phyloP scores from a whole-genome alignment of 2,888 invertebrate species.

The Patella ulyssiponensis region DNA sequence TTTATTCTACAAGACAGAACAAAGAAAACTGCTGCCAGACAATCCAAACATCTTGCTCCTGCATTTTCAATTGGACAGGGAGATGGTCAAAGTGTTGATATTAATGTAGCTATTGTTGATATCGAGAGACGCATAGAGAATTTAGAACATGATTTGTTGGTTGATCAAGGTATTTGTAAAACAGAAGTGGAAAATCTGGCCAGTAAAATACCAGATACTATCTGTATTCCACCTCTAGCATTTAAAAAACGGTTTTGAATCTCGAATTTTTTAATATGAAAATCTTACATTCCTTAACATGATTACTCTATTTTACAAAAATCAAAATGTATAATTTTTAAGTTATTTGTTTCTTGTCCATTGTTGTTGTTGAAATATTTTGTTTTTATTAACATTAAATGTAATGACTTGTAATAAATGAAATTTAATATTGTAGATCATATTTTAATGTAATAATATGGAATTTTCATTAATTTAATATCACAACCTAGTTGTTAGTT shows the following conservation, averaged over 20 bases:
- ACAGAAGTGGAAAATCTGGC: neutral
- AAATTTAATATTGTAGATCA: too few species aligned
- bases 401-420: too few species aligned
- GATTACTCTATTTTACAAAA: too few species aligned
- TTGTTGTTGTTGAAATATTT: too few species aligned
- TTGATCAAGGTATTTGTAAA: constrained; percentile 8
- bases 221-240: constrained; percentile 3
- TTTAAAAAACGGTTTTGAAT: neutral
- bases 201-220: neutral
- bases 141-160: neutral
- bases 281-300: too few species aligned
- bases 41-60: neutral
- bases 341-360: too few species aligned
- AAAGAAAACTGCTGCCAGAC: neutral
- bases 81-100: neutral
- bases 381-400: too few species aligned
- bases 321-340: too few species aligned
- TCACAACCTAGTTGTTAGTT: too few species aligned
- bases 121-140: neutral
- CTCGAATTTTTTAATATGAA: neutral
- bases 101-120: neutral
- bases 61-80: neutral
- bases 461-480: too few species aligned
- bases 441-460: too few species aligned
- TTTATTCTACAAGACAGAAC: neutral